phyloP scores from a whole-genome alignment of 2,888 invertebrate species.

The Conops quadrifasciatus region DNA sequence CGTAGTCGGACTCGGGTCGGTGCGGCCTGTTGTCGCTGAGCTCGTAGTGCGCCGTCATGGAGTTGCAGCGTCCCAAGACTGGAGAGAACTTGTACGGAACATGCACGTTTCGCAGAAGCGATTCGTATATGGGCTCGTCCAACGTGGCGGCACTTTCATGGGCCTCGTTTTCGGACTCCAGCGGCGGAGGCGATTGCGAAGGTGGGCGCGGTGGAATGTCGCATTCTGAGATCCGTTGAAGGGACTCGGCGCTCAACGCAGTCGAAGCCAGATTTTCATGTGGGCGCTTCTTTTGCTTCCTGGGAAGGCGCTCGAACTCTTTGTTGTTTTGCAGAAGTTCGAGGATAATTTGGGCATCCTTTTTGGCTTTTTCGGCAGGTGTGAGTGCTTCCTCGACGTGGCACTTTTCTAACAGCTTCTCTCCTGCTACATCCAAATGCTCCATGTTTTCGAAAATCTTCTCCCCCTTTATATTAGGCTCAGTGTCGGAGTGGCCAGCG shows the following conservation, averaged over 20 bases:
- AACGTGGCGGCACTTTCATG: constrained; percentile 21
- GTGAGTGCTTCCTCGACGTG: constrained; percentile 37
- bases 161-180: constrained; percentile 52
- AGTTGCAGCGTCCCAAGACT: constrained; percentile 59
- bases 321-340: constrained; percentile 84
- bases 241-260: constrained; percentile 45
- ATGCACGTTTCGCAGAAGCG: constrained; percentile 63
- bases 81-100: constrained; percentile 66
- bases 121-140: constrained; percentile 64
- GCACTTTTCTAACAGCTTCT: background rate
- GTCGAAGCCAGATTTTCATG: constrained; percentile 46
- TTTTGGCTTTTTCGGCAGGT: constrained; percentile 74
- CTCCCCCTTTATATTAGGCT: constrained; percentile 31
- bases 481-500: constrained; percentile 37
- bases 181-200: constrained; percentile 61
- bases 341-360: constrained; percentile 72
- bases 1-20: constrained; percentile 64
- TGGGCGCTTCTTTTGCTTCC: constrained; percentile 70
- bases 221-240: constrained; percentile 27
- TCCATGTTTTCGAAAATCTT: constrained; percentile 16
- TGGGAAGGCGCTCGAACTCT: constrained; percentile 81
- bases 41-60: constrained; percentile 53
- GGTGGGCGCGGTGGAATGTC: constrained; percentile 61
- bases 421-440: constrained; percentile 1
- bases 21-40: constrained; percentile 50